These are phyloP conservation scores for Neotoma lepida DNA, from an alignment of 2,113 vertebrate genomes.

Conservation along the genomic window DNA sequence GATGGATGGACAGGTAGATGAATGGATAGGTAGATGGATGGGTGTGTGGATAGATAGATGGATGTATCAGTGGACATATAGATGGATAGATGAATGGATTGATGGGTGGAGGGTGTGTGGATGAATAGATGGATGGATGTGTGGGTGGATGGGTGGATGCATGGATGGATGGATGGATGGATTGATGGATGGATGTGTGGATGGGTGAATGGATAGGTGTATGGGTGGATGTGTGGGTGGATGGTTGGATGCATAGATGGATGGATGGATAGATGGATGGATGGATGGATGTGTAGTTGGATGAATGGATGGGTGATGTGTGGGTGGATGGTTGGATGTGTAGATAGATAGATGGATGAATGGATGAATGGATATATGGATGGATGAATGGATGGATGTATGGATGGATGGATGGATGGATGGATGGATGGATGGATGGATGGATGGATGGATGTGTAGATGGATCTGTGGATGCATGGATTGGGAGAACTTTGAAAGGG, in stretches of 20 bases:
- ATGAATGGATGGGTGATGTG: neutral
- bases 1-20: too few relatives aligned
- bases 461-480: neutral
- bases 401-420: rapidly evolving
- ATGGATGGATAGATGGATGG: rapidly evolving
- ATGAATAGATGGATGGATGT: neutral
- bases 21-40: neutral
- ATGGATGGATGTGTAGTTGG: rapidly evolving
- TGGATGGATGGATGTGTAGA: neutral
- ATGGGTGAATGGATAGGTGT: rapidly evolving
- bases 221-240: rapidly evolving
- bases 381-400: rapidly evolving
- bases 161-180: rapidly evolving
- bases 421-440: neutral
- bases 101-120: rapidly evolving
- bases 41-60: rapidly evolving
- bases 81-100: neutral
- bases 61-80: rapidly evolving
- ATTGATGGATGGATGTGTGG: rapidly evolving
- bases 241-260: rapidly evolving
- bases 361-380: neutral
- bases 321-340: rapidly evolving
- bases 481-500: neutral
- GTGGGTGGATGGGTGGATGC: rapidly evolving
- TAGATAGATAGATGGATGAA: neutral